phyloP scores from a whole-genome alignment of 2,797 vertebrate genomes.

The Cryptoblepharus egeriae region DNA sequence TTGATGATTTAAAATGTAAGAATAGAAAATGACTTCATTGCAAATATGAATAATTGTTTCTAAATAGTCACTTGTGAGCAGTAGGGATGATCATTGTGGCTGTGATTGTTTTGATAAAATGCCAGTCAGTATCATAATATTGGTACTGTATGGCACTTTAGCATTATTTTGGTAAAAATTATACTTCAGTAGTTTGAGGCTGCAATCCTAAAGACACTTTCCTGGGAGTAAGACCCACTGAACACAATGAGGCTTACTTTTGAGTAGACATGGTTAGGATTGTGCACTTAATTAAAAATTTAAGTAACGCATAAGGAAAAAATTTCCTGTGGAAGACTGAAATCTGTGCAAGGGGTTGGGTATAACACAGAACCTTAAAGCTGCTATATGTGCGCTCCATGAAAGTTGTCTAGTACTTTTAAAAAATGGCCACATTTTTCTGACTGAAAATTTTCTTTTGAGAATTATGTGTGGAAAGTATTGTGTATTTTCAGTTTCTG shows the following conservation, averaged over 20 bases:
- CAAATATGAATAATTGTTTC: not conserved
- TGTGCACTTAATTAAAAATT: too few species aligned
- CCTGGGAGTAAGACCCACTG: too few species aligned
- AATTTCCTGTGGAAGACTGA: too few species aligned
- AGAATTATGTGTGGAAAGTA: not conserved
- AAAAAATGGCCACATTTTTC: too few species aligned
- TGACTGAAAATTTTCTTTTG: too few species aligned
- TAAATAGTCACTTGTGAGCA: not conserved
- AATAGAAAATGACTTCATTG: not conserved
- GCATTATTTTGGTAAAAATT: too few species aligned
- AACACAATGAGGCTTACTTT: too few species aligned
- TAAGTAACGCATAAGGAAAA: not conserved
- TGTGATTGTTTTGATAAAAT: not conserved
- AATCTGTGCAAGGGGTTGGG: not conserved
- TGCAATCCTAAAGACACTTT: too few species aligned
- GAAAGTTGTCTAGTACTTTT: too few species aligned
- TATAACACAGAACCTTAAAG: not conserved
- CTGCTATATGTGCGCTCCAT: not conserved
- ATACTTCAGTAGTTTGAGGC: too few species aligned
- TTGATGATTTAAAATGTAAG: not conserved
- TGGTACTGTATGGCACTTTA: not conserved
- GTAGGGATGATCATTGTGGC: too few species aligned
- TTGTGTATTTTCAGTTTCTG: not conserved
- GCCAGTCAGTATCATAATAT: not conserved
- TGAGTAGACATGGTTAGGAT: too few species aligned